Evolutionary conservation across 2,888 invertebrate species (phyloP), one percentile per base, ranked within the genome.

Genomic region (Syrphus vitripennis): DNA sequence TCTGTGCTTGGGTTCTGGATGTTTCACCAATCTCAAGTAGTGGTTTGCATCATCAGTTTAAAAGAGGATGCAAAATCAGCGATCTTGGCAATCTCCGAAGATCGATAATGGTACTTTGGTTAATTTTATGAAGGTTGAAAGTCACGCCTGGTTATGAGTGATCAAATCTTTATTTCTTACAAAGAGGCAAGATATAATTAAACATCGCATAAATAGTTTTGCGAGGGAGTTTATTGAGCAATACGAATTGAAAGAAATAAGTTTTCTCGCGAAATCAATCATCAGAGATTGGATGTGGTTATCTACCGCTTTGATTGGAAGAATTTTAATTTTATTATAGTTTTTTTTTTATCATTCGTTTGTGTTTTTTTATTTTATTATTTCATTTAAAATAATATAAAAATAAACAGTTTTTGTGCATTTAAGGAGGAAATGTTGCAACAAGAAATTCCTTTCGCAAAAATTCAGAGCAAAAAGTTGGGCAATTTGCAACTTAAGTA

Each of bases 131-230:
- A 89, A 88, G 88, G 88, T 89, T 89, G 88, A 89, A 89, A 89
- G 91, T 89, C 89, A 90, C 89, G 90, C 90, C 91, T 91, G 88
- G 90, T 91, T 91, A 91, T 91, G 90, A 91, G 89, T 90, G 91
- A 91, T 90, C 89, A 90, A 90, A 90, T 89, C 89, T 90, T 89
- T 88, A 89, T 90, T 3, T 21, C 0, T 19, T 14, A 12, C 10
- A 31, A 19, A 7, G 6, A 19, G 31, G 6, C 12, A 12, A 31
- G 14, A 5, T 2, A 29, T 7, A 29, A 4, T n/a, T 12, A 16
- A 5, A 12, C 19, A 2, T 2, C 21, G 4, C 19, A 2, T 16
- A 14, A n/a, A 6, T 9, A 57, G 34, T 14, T 14, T 6, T 59
- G 59, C 14, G 59, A 59, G 59, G 34, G 59, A 59, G 59, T 59